Percentiles rank a stretch among this genome's conserved stretches.
Evolutionary conservation across 2,888 invertebrate genomes (phyloP).

Genomic region (Agrotis puta): DNA sequence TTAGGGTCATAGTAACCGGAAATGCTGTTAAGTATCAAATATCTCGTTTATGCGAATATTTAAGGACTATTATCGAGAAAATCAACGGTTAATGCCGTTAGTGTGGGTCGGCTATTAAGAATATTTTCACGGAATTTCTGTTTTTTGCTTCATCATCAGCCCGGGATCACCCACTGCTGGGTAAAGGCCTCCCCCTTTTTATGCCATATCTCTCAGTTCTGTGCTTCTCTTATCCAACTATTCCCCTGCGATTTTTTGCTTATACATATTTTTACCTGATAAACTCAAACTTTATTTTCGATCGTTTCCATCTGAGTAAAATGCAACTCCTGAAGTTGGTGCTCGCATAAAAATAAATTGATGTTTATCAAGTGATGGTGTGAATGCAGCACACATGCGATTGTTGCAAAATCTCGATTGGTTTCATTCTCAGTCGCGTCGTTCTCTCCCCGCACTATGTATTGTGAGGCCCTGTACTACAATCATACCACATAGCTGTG

Average conservation of each 20-base stretch:
- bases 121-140: not conserved
- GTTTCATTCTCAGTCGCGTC: conserved; percentile 16
- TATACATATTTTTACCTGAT: not conserved
- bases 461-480: conserved; percentile 10
- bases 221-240: too few species aligned
- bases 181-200: too few species aligned
- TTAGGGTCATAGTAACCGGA: too few species aligned
- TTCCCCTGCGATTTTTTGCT: not conserved
- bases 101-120: too few species aligned
- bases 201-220: too few species aligned
- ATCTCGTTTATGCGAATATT: too few species aligned
- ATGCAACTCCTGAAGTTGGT: conserved; percentile 23
- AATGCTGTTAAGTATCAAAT: too few species aligned
- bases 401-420: conserved; percentile 15
- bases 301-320: conserved; percentile 24
- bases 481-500: not conserved
- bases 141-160: too few species aligned
- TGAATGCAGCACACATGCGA: conserved; percentile 18
- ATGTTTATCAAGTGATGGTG: conserved; percentile 27
- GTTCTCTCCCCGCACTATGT: conserved; percentile 1
- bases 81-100: too few species aligned
- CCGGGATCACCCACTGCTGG: too few species aligned
- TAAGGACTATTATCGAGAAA: not conserved
- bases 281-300: conserved; percentile 37
- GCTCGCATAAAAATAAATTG: conserved; percentile 54